phyloP scores from a whole-genome alignment of 1,140 invertebrate genomes.

The Penaeus indicus region DNA sequence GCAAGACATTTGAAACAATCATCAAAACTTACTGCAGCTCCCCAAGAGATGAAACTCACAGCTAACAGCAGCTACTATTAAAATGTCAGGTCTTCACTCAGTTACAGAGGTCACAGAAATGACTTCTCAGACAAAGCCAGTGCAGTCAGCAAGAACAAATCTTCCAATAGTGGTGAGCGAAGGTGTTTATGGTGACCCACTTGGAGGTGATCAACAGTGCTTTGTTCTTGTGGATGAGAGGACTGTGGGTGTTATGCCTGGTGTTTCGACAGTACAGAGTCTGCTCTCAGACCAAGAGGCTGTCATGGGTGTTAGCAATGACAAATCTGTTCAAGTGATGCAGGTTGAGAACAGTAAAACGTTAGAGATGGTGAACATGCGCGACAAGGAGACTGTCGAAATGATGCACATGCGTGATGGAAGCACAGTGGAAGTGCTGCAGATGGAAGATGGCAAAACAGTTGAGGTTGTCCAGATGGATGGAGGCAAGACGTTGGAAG shows the following conservation, averaged over 20 bases:
- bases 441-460: conserved; percentile 43
- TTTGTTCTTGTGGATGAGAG: conserved; percentile 48
- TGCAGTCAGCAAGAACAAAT: not conserved
- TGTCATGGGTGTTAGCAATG: not conserved
- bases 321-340: conserved; percentile 27
- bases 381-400: conserved; percentile 4
- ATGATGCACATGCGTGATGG: conserved; percentile 36
- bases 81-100: too few species aligned
- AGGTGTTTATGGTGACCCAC: conserved; percentile 25
- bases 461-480: conserved; percentile 55
- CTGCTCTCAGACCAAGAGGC: conserved; percentile 39
- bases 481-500: conserved; percentile 39
- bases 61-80: too few species aligned
- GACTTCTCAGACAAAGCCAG: too few species aligned
- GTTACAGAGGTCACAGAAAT: too few species aligned
- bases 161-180: conserved; percentile 43
- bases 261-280: conserved; percentile 1
- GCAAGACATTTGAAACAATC: too few species aligned
- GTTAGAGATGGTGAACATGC: conserved; percentile 20
- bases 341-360: conserved; percentile 28
- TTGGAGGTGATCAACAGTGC: conserved; percentile 19
- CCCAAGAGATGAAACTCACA: too few species aligned
- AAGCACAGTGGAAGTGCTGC: conserved; percentile 31
- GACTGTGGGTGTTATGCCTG: conserved; percentile 37
- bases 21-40: too few species aligned